Evolutionary conservation across 2,888 invertebrate genomes (phyloP), one percentile per base, ranked within the genome.

Genomic region (Caenorhabditis auriculariae): DNA sequence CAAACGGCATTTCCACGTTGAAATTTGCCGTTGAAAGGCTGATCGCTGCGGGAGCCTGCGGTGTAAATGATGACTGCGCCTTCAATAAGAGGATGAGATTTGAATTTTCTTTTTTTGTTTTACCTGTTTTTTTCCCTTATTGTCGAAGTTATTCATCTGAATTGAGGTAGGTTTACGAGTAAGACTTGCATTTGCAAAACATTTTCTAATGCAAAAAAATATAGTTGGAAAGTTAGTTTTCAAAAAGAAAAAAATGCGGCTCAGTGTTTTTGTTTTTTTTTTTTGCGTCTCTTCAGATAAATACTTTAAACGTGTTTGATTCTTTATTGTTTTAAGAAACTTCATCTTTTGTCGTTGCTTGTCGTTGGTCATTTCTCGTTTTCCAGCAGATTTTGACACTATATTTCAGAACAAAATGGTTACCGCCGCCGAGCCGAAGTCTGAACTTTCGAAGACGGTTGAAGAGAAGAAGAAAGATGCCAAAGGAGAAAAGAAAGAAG

Each of bases 401-500:
- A 15, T 35, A n/a, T 3, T 23, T 23, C 27, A 24, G 15, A n/a
- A n/a, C 35, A 55, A 38, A 53, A 70, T 68, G 67, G 65, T 66
- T 12, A 54, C 60, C 21, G 48, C 54, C 29, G 49, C 59, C 43
- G 46, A 62, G 35, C 52, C 60, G 12, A 32, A 38, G 17, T 43
- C 19, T 17, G 64, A 66, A 42, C 55, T 26, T 15, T 44, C 57
- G 41, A 66, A 66, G 24, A 27, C 58, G 6, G 65, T 60, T 19
- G 62, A 60, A 26, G 62, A 60, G 47, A 64, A 66, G 48, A 59
- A 47, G 24, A 37, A 37, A 2, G 61, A 38, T 4, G 64, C 60
- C n/a, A 42, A 54, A 27, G 69, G 69, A 27, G 57, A 66, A n/a
- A 67, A 69, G 47, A 69, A 62, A 27, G 65, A 63, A 44, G 70